Conservation (phyloP, 2,888 invertebrate species). For the Diloba caeruleocephala region DNA sequence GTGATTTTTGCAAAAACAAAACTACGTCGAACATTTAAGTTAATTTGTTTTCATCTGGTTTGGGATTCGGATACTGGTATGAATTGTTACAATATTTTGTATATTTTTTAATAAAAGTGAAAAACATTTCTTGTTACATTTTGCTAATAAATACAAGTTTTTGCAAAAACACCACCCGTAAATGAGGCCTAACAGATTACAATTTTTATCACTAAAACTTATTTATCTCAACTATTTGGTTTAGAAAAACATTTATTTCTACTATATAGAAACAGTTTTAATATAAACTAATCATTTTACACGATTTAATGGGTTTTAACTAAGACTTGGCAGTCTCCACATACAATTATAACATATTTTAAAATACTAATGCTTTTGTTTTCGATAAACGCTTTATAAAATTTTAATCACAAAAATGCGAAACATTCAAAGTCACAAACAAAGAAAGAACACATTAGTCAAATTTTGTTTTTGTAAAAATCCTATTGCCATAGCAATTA, state of each 20-base stretch:
- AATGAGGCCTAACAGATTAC: slow-evolving; percentile 38
- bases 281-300: slow-evolving; percentile 57
- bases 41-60: slow-evolving; percentile 11
- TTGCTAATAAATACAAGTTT: slow-evolving; percentile 43
- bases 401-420: slow-evolving; percentile 2
- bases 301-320: slow-evolving; percentile 57
- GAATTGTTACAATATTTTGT: slow-evolving; percentile 36
- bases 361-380: slow-evolving; percentile 51
- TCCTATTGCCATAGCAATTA: neutral
- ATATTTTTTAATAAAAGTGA: slow-evolving; percentile 48
- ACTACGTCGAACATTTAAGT: neutral
- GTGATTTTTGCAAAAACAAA: slow-evolving; percentile 48
- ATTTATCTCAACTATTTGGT: slow-evolving; percentile 72
- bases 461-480: neutral
- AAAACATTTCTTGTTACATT: slow-evolving; percentile 40
- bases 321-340: slow-evolving; percentile 56
- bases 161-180: slow-evolving; percentile 50
- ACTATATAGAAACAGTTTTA: slow-evolving; percentile 62
- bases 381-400: slow-evolving; percentile 47
- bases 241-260: slow-evolving; percentile 60
- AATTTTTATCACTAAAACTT: slow-evolving; percentile 47
- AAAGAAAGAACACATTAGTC: too few species aligned
- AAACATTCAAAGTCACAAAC: neutral
- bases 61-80: slow-evolving; percentile 11
- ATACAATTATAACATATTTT: slow-evolving; percentile 56